Evolutionary conservation across 2,797 vertebrate genomes (phyloP), one percentile per base, ranked within the genome.

Genomic region (Sebastes minor): DNA sequence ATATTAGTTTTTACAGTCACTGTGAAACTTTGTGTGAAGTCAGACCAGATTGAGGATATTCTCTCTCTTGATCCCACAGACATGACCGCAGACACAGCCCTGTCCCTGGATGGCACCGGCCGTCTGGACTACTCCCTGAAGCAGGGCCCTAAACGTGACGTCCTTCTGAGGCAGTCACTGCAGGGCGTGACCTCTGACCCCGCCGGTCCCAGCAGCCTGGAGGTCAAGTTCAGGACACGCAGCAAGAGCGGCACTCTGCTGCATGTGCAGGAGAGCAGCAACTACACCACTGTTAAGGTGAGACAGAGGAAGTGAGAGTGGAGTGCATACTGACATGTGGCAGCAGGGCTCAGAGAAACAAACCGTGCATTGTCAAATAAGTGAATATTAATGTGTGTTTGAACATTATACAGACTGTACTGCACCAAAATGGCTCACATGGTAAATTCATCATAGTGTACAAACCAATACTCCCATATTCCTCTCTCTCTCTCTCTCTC

Each of bases 261-360:
- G 83, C 98, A 99, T 0, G 55, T 99, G 69, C 98, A 99, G 87
- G 99, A 99, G 90, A 97, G 88, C 96, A 99, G 97, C 95, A 99
- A 99, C 96, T 99, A 99, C 92, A 99, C 98, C 8, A 99, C 97
- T 0, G 91, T 99, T 66, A 98, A 98, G 97, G 99, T 99, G 88
- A 94, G 80, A 46, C 28, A n/a, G 28, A 27, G 3, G 5, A 52
- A 18, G 61, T n/a, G 55, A 33, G n/a, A 63, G 61, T 32, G 12
- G 14, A 25, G 35, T 55, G 33, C 0, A 20, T 4, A 4, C 60
- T 33, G 52, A 32, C 33, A 12, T 55, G 14, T 53, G 28, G 22
- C 7, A 18, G 42, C 42, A 63, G 32, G 5, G 10, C 28, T 25
- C 12, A 18, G 16, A 8, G 6, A 25, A 55, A 55, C 22, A n/a